Conservation (phyloP, 1,140 invertebrate species). For the Augochlora pura region DNA sequence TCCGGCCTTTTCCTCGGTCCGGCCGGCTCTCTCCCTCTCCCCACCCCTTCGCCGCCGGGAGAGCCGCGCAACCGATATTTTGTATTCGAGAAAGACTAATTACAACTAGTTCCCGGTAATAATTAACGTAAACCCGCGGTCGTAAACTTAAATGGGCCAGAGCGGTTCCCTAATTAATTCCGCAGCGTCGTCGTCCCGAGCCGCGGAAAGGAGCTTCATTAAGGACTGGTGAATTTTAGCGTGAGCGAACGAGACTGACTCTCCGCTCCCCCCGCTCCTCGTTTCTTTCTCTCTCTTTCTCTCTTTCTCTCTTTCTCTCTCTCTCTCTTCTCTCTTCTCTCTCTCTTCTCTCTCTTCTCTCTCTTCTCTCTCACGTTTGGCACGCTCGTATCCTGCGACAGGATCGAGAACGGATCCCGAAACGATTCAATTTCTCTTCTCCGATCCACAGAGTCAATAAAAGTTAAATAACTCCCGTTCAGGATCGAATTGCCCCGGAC, state of each 20-base stretch:
- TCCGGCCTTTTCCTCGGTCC: neutral
- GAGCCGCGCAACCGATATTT: conserved; percentile 60
- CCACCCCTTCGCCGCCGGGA: neutral
- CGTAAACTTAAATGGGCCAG: conserved; percentile 67
- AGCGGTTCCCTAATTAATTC: conserved; percentile 67
- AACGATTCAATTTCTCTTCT: too few relatives aligned
- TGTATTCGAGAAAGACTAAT: conserved; percentile 66
- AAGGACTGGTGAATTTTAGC: conserved; percentile 62
- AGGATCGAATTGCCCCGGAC: too few relatives aligned
- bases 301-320: too few relatives aligned
- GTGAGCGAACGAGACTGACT: neutral
- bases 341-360: too few relatives aligned
- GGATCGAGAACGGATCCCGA: neutral
- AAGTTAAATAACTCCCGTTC: too few relatives aligned
- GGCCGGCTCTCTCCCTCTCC: neutral
- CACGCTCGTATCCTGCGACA: neutral
- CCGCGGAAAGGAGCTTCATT: conserved; percentile 65
- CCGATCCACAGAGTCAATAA: too few relatives aligned
- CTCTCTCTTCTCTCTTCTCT: too few relatives aligned
- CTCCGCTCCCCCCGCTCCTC: neutral
- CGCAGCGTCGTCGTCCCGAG: conserved; percentile 57
- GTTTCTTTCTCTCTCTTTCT: too few relatives aligned
- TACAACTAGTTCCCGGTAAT: conserved; percentile 67
- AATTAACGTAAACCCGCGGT: conserved; percentile 66
- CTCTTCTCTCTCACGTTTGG: too few relatives aligned